Evolutionary conservation across 2,888 invertebrate genomes (phyloP).

Genomic region (Apocheima hispidaria): DNA sequence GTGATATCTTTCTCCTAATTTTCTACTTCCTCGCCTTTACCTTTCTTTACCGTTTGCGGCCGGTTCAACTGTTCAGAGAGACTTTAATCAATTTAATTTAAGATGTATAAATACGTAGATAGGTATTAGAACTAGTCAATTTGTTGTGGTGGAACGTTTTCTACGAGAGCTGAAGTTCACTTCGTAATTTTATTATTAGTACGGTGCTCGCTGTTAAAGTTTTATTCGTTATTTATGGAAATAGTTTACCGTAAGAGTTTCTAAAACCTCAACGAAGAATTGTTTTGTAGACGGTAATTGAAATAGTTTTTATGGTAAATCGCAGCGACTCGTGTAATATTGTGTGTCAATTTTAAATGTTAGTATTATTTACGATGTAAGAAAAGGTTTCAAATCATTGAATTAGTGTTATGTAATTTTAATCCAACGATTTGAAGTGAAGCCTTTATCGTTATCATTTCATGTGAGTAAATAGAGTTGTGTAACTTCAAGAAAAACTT

Average conservation of each 20-base stretch:
- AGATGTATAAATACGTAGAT: conserved; percentile 72
- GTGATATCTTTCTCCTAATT: conserved; percentile 53
- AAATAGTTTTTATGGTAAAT: conserved; percentile 57
- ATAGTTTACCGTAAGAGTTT: conserved; percentile 61
- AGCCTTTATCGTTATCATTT: conserved; percentile 61
- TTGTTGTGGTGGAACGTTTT: conserved; percentile 82
- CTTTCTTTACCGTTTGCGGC: conserved; percentile 74
- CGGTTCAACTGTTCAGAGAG: conserved; percentile 80
- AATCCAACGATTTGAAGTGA: conserved; percentile 64
- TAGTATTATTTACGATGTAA: conserved; percentile 61
- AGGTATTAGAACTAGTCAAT: conserved; percentile 84
- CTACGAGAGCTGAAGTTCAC: conserved; percentile 78
- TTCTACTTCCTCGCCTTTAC: conserved; percentile 55
- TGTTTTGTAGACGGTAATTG: conserved; percentile 60
- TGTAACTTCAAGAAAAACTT: conserved; percentile 60
- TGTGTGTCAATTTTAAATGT: conserved; percentile 59
- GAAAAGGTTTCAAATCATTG: conserved; percentile 79
- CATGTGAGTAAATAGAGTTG: conserved; percentile 53
- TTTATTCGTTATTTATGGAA: conserved; percentile 71
- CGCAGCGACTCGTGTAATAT: conserved; percentile 53
- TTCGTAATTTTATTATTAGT: conserved; percentile 76
- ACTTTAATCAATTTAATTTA: conserved; percentile 75
- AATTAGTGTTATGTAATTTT: conserved; percentile 61
- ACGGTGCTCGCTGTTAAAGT: conserved; percentile 82
- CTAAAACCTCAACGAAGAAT: conserved; percentile 73